phyloP scores from a whole-genome alignment of 2,113 vertebrate genomes.

The Xerus inauris region DNA sequence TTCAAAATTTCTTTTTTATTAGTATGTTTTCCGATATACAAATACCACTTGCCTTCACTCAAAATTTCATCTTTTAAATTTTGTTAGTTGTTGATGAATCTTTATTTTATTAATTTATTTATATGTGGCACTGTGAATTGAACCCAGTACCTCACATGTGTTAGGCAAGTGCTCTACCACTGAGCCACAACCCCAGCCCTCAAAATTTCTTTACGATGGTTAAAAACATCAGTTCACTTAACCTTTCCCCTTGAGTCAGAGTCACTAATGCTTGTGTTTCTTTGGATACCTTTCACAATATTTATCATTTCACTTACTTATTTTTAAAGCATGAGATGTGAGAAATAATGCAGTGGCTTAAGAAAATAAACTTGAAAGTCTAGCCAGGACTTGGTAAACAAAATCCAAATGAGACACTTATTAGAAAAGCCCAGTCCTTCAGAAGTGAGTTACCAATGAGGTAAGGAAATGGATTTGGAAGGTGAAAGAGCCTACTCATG shows the following conservation, averaged over 20 bases:
- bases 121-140: too few species aligned
- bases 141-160: too few species aligned
- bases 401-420: constrained; percentile 55
- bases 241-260: neutral
- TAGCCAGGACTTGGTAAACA: constrained; percentile 58
- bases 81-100: too few species aligned
- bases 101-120: too few species aligned
- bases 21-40: neutral
- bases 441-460: constrained; percentile 50
- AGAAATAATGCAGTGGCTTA: constrained; percentile 65
- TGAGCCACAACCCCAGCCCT: too few species aligned
- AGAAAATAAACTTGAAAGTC: constrained; percentile 66
- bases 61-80: too few species aligned
- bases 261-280: neutral
- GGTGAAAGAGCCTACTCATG: constrained; percentile 42
- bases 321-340: constrained; percentile 51
- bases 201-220: constrained; percentile 31
- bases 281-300: constrained; percentile 33
- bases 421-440: constrained; percentile 54
- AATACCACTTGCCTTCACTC: neutral
- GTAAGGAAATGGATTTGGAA: constrained; percentile 53
- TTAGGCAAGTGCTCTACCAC: too few species aligned
- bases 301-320: constrained; percentile 32
- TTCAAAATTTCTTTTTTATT: constrained; percentile 29
- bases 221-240: constrained; percentile 21